Evolutionary conservation across 2,797 vertebrate species (phyloP).

Genomic region (Trachops cirrhosus): DNA sequence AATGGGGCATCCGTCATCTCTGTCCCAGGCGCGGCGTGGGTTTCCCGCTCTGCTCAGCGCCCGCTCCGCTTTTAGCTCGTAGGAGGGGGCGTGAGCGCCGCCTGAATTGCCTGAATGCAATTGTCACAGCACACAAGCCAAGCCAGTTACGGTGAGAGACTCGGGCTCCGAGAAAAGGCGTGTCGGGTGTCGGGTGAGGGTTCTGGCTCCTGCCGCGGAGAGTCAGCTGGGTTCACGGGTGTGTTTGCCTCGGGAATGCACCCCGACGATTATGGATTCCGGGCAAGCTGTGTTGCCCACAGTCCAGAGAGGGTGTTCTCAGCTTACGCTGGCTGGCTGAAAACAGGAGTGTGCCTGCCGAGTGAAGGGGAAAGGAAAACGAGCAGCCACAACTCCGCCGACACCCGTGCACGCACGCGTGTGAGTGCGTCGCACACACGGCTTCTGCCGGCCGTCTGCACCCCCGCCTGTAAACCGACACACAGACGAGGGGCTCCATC

Average conservation of each 20-base stretch:
- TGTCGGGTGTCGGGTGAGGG: fast-evolving
- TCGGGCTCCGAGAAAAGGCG: background rate
- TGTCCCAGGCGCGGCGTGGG: constrained; percentile 70
- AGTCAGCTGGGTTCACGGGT: background rate
- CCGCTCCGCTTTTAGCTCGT: constrained; percentile 78
- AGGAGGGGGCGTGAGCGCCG: constrained; percentile 70
- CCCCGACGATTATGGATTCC: background rate
- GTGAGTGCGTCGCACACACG: background rate
- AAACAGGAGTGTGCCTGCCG: background rate
- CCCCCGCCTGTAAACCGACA: too few relatives aligned
- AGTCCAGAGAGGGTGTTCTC: too few relatives aligned
- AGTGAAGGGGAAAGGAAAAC: fast-evolving
- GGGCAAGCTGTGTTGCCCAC: background rate
- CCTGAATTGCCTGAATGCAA: constrained; percentile 68
- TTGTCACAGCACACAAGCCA: constrained; percentile 65
- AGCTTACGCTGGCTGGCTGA: too few relatives aligned
- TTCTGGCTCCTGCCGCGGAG: background rate
- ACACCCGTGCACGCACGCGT: background rate
- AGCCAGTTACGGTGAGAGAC: constrained; percentile 2
- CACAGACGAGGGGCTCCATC: too few relatives aligned
- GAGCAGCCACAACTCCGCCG: too few relatives aligned
- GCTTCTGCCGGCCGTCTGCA: too few relatives aligned
- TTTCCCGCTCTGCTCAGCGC: constrained; percentile 70
- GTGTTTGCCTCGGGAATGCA: background rate
- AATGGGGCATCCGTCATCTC: constrained; percentile 78